A percentile compares a stretch with the other conserved stretches of the same genome.
Evolutionary conservation across 2,113 vertebrate species (phyloP).

Genomic region (Empidonax alnorum): DNA sequence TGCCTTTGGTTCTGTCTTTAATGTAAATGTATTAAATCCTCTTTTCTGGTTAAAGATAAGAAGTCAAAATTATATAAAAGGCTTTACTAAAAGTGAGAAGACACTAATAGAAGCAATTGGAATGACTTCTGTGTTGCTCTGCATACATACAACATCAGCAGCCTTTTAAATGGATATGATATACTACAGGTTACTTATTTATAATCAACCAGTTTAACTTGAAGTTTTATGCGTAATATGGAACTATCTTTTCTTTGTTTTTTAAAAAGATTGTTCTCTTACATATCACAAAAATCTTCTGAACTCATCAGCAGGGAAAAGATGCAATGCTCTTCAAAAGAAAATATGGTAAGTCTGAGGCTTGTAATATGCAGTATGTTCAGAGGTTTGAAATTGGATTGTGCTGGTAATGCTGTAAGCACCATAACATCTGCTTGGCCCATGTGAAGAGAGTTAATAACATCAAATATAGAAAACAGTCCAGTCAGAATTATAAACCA

Average conservation of each 20-base stretch:
- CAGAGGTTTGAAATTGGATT: not conserved
- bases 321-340: not conserved
- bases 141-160: not conserved
- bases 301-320: not conserved
- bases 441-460: not conserved
- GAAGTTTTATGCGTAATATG: not conserved
- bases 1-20: conserved; percentile 40
- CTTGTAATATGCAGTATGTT: not conserved
- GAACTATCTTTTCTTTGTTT: not conserved
- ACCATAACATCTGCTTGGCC: not conserved
- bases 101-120: not conserved
- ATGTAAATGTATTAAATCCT: not conserved
- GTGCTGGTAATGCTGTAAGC: not conserved
- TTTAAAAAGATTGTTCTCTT: not conserved
- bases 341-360: not conserved
- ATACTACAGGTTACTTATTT: not conserved
- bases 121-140: not conserved
- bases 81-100: not conserved
- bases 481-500: not conserved
- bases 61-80: not conserved
- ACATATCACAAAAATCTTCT: not conserved
- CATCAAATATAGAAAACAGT: not conserved
- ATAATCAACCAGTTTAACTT: not conserved
- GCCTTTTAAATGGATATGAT: not conserved
- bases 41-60: not conserved